Conservation (phyloP, 2,888 invertebrate genomes). For the Tromatobia lineatoria region DNA sequence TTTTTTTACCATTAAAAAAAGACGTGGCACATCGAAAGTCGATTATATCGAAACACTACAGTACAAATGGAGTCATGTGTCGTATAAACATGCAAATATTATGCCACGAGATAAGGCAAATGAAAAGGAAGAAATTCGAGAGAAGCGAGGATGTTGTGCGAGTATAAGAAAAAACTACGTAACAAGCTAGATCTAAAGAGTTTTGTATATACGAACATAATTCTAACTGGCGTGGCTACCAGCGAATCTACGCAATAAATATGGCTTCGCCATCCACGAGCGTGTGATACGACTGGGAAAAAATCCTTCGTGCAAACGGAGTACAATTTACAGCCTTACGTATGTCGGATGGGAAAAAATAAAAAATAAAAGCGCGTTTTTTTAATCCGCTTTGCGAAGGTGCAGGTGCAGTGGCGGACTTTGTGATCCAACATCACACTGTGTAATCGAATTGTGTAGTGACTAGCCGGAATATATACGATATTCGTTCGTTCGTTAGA, state of each 20-base stretch:
- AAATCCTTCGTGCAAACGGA: conserved; percentile 83
- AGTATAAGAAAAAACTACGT: conserved; percentile 19
- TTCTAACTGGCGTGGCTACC: conserved; percentile 51
- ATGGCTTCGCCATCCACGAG: conserved; percentile 67
- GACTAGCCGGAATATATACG: not conserved
- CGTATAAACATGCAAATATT: no score
- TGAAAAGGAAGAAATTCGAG: no score
- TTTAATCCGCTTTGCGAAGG: conserved; percentile 69
- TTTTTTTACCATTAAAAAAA: no score
- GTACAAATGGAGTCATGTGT: no score
- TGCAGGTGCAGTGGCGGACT: conserved; percentile 26
- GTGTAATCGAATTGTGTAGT: not conserved
- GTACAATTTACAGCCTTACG: conserved; percentile 83
- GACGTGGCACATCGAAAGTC: no score
- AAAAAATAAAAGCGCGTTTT: conserved; percentile 30
- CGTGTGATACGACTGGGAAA: conserved; percentile 78
- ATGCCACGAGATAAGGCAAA: no score
- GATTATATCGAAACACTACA: no score
- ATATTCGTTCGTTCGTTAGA: not conserved
- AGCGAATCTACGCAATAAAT: conserved; percentile 62
- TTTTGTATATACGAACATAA: conserved; percentile 43
- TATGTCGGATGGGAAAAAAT: conserved; percentile 76
- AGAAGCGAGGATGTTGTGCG: no score
- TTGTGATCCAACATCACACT: not conserved
- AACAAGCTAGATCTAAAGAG: not conserved